Base-by-base conservation (phyloP, 2,797 vertebrate genomes). In the Spea hammondii region DNA sequence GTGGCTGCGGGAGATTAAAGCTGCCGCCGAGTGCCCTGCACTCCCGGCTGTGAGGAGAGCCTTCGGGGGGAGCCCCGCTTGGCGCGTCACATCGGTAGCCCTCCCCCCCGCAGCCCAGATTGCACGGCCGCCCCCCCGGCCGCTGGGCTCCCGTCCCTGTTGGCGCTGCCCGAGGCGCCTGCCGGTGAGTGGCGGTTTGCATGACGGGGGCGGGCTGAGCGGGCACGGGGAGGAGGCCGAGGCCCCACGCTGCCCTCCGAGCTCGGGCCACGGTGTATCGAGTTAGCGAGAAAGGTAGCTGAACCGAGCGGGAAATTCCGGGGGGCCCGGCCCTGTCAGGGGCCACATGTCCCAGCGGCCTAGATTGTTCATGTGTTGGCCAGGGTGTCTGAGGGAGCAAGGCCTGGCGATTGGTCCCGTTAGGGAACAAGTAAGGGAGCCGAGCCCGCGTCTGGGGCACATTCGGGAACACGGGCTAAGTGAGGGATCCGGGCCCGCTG, bases 1-100 rank as follows among this genome's bases (percentile, higher is more conserved):
- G 88, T 88, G 88, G 87, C 86, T 89, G 87, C 86, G 87, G 89
- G 90, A 89, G 89, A 84, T 82, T 82, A 75, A 80, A 57, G 83
- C 84, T 78, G 82, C 86, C 85, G 86, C 86, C 85, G 85, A 84
- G 88, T 84, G 84, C 82, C 80, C 87, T 87, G 84, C 87, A 86
- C 87, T 86, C 87, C 87, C 83, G 84, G 87, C 85, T 87, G 86
- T 91, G 89, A 91, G 72, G 62, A 64, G 49, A 74, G 65, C 12
- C 17, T 50, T 66, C 14, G 59, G 59, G 68, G 62, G 79, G 87
- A 85, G 85, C 83, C 79, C 78, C 67, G 67, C 83, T 84, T 72
- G 67, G 6, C 76, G 77, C 76, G 59, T 76, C 79, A 78, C 76
- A 66, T 47, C 70, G 74, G 66, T n/a, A 72, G 59, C 77, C 72